Evolutionary conservation across 2,888 invertebrate genomes (phyloP).

Genomic region (Pollenia angustigena): DNA sequence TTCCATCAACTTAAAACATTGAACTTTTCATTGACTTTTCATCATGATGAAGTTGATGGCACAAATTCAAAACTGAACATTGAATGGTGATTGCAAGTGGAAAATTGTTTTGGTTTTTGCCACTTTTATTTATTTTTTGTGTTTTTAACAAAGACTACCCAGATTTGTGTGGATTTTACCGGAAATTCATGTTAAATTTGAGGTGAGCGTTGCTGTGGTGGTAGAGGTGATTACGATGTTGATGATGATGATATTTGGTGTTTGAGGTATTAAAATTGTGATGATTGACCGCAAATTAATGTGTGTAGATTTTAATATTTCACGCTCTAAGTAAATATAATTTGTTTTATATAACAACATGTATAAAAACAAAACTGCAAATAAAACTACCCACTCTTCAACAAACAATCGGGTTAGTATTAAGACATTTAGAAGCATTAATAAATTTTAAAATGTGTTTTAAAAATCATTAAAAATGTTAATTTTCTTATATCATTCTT

Average conservation of each 20-base stretch:
- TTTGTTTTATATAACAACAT: neutral
- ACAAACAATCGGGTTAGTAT: slow-evolving; percentile 9
- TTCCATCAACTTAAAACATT: slow-evolving; percentile 58
- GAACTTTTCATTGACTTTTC: slow-evolving; percentile 69
- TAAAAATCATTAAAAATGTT: slow-evolving; percentile 34
- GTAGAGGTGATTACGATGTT: neutral
- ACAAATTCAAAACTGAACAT: slow-evolving; percentile 46
- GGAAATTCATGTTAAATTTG: slow-evolving; percentile 66
- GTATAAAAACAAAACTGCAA: neutral
- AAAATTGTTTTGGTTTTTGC: slow-evolving; percentile 24
- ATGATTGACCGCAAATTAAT: slow-evolving; percentile 62
- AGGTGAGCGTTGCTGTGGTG: neutral
- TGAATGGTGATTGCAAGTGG: slow-evolving; percentile 26
- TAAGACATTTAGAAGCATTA: slow-evolving; percentile 2
- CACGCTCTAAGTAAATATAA: slow-evolving; percentile 67
- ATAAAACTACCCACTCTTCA: slow-evolving; percentile 31
- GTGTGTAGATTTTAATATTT: slow-evolving; percentile 61
- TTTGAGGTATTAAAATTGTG: slow-evolving; percentile 38
- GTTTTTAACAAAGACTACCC: neutral
- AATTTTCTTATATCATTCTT: neutral
- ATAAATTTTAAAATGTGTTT: slow-evolving; percentile 35
- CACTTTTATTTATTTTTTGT: neutral
- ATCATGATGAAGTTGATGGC: slow-evolving; percentile 32
- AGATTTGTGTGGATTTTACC: slow-evolving; percentile 35
- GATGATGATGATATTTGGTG: slow-evolving; percentile 28